These are phyloP conservation scores for Borostomias antarcticus DNA, from an alignment of 2,797 vertebrate genomes.

Conservation along the genomic window DNA sequence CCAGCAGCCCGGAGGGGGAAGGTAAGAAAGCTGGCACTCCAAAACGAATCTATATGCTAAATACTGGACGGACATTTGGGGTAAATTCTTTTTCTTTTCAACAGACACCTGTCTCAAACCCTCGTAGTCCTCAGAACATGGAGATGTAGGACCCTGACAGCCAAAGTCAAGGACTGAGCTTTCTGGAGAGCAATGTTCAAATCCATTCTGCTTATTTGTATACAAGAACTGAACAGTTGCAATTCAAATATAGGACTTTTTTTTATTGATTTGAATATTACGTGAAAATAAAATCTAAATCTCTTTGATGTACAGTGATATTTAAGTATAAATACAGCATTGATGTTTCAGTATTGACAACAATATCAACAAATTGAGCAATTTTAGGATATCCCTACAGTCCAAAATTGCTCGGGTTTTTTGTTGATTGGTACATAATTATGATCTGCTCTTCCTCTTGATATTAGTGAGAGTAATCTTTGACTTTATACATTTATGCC, in stretches of 20 bases:
- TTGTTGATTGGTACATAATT: neutral
- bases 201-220: neutral
- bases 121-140: slow-evolving; percentile 20
- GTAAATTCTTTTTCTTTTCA: slow-evolving; percentile 21
- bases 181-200: neutral
- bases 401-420: neutral
- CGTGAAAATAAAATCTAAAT: neutral
- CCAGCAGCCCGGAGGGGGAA: slow-evolving; percentile 24
- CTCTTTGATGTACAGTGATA: no score
- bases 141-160: slow-evolving; percentile 28
- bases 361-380: neutral
- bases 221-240: no score
- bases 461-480: no score
- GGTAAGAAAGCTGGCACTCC: slow-evolving; percentile 18
- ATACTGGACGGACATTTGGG: neutral
- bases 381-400: neutral
- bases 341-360: neutral
- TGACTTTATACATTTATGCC: no score
- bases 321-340: neutral
- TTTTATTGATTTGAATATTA: slow-evolving; percentile 2
- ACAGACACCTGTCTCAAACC: slow-evolving; percentile 45
- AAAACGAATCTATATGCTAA: neutral
- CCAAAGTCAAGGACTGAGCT: neutral
- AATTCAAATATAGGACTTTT: neutral
- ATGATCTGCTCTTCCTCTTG: neutral